Percentiles rank a stretch among this genome's conserved stretches.
Evolutionary conservation across 2,888 invertebrate species (phyloP).

Genomic region (Cataglyphis cursor): DNA sequence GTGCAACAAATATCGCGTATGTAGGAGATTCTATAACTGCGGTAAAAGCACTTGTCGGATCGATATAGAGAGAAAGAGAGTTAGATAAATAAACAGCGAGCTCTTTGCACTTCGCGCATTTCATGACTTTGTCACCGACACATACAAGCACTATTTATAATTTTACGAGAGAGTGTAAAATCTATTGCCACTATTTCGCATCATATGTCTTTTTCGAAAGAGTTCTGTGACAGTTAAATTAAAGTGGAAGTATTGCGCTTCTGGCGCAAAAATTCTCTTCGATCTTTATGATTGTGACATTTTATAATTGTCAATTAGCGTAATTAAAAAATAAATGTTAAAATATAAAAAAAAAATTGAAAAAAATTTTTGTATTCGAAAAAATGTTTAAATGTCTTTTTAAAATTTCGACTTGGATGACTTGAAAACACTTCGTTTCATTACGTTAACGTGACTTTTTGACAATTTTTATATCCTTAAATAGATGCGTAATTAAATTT

Average conservation of each 20-base stretch:
- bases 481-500: conserved; percentile 2
- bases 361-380: background rate
- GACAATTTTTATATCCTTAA: background rate
- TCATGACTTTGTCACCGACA: background rate
- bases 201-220: background rate
- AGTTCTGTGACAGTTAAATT: background rate
- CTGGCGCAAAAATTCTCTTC: background rate
- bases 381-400: background rate
- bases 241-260: background rate
- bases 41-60: conserved; percentile 3
- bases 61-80: background rate
- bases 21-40: conserved; percentile 7
- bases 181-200: background rate
- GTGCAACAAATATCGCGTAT: conserved; percentile 20
- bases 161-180: background rate
- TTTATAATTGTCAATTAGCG: background rate
- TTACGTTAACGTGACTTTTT: background rate
- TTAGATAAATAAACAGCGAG: conserved; percentile 11
- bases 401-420: background rate
- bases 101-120: conserved; percentile 12
- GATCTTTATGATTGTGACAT: background rate
- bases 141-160: background rate
- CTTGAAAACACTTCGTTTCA: background rate
- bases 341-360: background rate
- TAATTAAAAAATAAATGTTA: background rate